Percentiles rank a stretch among this genome's conserved stretches.
Evolutionary conservation across 2,888 invertebrate species (phyloP).

Genomic region (Itoplectis maculator): DNA sequence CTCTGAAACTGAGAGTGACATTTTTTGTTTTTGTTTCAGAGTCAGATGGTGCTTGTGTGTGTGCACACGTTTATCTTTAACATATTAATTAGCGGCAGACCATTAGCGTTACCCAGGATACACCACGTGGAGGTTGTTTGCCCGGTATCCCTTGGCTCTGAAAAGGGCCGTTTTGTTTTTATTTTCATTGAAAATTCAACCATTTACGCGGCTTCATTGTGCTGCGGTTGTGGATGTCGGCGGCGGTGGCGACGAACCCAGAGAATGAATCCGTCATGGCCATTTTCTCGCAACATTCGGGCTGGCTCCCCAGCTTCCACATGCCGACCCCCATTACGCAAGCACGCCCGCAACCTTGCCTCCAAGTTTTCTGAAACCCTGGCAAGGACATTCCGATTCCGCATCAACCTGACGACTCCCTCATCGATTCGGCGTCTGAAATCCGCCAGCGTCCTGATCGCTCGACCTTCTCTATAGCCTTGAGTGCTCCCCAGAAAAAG

Average conservation of each 20-base stretch:
- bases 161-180: background rate
- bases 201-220: no score
- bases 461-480: constrained; percentile 68
- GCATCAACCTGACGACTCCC: no score
- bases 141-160: background rate
- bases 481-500: no score
- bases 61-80: background rate
- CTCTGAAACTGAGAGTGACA: no score
- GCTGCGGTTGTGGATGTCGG: no score
- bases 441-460: constrained; percentile 65
- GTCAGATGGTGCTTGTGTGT: background rate
- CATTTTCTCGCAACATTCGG: constrained; percentile 51
- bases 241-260: no score
- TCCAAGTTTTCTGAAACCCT: constrained; percentile 40
- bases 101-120: background rate
- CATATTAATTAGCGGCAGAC: background rate
- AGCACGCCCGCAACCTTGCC: constrained; percentile 47
- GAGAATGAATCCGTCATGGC: constrained; percentile 33
- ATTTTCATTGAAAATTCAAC: constrained; percentile 8
- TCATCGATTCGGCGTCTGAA: constrained; percentile 67
- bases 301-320: constrained; percentile 58
- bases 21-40: no score
- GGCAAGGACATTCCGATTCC: no score
- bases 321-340: constrained; percentile 56
- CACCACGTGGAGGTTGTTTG: constrained; percentile 3